These are phyloP conservation scores for Sclerurus mexicanus DNA, from an alignment of 2,113 vertebrate species.

Conservation along the genomic window DNA sequence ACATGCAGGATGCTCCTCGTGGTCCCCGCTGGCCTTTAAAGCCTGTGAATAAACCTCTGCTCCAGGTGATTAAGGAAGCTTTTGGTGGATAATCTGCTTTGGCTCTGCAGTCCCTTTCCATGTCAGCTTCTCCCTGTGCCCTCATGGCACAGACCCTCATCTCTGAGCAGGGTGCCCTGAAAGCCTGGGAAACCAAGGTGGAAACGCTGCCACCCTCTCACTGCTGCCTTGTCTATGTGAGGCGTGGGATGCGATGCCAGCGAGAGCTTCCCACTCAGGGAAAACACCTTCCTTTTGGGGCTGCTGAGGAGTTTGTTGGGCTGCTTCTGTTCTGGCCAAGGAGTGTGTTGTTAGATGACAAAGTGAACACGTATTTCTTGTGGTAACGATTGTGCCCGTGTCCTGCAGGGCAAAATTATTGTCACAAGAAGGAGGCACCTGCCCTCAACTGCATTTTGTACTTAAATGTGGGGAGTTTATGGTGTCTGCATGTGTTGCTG, in stretches of 20 bases:
- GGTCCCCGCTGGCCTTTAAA: not conserved
- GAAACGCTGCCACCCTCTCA: fast-evolving
- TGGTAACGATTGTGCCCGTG: fast-evolving
- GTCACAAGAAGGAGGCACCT: not conserved
- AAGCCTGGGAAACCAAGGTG: not conserved
- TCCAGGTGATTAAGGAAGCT: constrained; percentile 15
- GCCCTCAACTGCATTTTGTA: fast-evolving
- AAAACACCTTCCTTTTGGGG: not conserved
- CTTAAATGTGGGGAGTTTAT: not conserved
- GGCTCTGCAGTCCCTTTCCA: not conserved
- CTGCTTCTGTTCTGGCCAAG: not conserved
- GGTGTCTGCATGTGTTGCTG: not conserved
- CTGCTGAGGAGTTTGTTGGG: not conserved
- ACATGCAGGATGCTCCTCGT: fast-evolving
- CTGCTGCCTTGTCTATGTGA: fast-evolving
- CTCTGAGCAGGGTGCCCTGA: not conserved
- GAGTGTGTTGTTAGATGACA: fast-evolving
- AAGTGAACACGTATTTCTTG: fast-evolving
- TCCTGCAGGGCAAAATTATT: not conserved
- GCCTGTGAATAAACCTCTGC: not conserved
- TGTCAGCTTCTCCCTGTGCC: not conserved
- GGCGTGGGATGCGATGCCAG: not conserved
- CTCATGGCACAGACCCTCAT: not conserved
- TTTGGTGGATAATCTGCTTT: constrained; percentile 23
- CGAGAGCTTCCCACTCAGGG: not conserved